Evolutionary conservation across 2,888 invertebrate species (phyloP), one percentile per base, ranked within the genome.

Genomic region (Phasia obesa): DNA sequence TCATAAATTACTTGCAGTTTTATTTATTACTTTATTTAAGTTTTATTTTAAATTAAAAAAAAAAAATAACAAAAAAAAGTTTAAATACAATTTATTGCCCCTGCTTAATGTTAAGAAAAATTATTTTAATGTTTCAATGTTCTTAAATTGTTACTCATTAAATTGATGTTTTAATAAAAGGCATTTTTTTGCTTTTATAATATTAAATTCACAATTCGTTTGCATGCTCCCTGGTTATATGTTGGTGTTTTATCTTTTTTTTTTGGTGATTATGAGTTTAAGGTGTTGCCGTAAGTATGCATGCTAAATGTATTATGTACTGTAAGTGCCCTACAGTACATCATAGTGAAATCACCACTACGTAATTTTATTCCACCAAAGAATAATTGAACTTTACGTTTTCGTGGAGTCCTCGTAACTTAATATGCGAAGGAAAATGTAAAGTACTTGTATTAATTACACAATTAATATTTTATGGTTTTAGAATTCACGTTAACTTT

Each of bases 141-240:
- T 74, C 7, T 64, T 69, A 69, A 75, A 80, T 75, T 47, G 47
- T 35, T 69, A 3, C 15, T 19, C 62, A 78, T 82, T 74, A 70
- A 64, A 31, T 59, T 64, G 69, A 82, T 78, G 49, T 69, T 78
- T 74, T 70, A 74, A 78, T 82, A 82, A 69, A 51, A 71, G 44
- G 21, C 2, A 47, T 60, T 65, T 38, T n/a, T 62, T 44, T 53
- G 27, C 4, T 44, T 64, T 53, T 19, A 23, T 60, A 15, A 4
- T 19, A 77, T 77, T 60, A 60, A 49, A 15, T 60, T 70, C 0
- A 17, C 7, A 59, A 17, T 21, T 31, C 53, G 9, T 53, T 31
- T 31, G 4, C 31, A 42, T 49, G 23, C 25, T 44, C 4, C n/a
- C 23, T 64, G 38, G 17, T 11, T 23, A 51, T 5, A 13, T 47